Evolutionary conservation across 2,113 vertebrate species (phyloP).

Genomic region (Burhinus oedicnemus): DNA sequence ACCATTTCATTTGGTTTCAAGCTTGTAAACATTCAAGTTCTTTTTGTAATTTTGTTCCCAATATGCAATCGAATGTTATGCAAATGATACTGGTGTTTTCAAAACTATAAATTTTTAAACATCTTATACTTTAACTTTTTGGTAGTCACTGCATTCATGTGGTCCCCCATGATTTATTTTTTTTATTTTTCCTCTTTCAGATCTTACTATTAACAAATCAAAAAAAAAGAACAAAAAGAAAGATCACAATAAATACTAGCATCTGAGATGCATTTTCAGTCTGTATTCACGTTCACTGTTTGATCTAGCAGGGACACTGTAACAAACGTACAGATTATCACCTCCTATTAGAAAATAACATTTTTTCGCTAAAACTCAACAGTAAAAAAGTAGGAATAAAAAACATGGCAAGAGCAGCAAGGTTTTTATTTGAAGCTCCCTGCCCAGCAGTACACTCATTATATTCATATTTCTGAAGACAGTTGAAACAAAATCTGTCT

Average conservation of each 20-base stretch:
- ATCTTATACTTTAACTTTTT: not conserved
- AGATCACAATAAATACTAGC: not conserved
- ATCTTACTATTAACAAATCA: not conserved
- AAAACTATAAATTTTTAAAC: not conserved
- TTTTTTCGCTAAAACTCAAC: not conserved
- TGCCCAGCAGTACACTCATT: not conserved
- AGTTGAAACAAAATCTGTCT: not conserved
- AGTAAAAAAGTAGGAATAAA: not conserved
- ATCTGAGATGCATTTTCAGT: not conserved
- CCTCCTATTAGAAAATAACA: not conserved
- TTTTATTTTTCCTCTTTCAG: not conserved
- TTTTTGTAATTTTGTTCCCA: not conserved
- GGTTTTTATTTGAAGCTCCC: not conserved
- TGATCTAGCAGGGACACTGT: not conserved
- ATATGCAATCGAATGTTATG: not conserved
- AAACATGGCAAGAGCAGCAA: not conserved
- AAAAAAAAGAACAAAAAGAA: not conserved
- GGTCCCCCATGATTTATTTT: not conserved
- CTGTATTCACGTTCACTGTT: not conserved
- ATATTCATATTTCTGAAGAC: not conserved
- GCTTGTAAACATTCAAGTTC: not conserved
- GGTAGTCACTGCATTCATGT: not conserved
- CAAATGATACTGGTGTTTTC: not conserved
- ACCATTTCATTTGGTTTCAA: not conserved
- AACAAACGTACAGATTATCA: not conserved